Base-by-base conservation (phyloP, 2,888 invertebrate genomes). In the Parelbella ahira region DNA sequence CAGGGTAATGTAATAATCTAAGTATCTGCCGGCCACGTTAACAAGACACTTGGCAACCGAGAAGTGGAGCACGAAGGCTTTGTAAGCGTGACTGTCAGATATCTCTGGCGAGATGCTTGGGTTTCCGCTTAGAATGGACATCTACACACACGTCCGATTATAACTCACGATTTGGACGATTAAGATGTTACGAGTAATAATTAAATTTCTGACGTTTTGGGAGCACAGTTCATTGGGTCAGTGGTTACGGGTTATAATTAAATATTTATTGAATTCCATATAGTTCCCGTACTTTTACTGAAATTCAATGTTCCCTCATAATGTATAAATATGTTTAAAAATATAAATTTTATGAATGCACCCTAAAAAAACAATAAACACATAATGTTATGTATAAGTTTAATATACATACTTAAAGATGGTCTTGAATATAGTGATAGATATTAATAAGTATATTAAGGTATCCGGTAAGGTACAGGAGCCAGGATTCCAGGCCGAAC, bases 1-100 rank as follows among this genome's bases (percentile, higher is more conserved):
- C 67, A 71, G 69, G 71, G 70, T 81, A 83, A 84, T 81, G 72
- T 80, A 76, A 81, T 81, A 84, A 83, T 84, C 80, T 68, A 65
- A 72, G 65, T 63, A 69, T 67, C 68, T 60, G 56, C 60, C 67
- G 65, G 60, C 83, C 80, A 78, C 54, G 60, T 54, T 70, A 72
- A 60, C 55, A 56, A 68, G 80, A 69, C 58, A 71, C 71, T 59
- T 63, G 53, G 50, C 49, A 48, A 48, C 42, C 52, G 48, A 48
- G 46, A 54, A 50, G 49, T 52, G 39, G 47, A 50, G 45, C 51
- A 45, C 53, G 57, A 45, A 48, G 37, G 37, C 51, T 49, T 48
- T 48, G 49, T 48, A 53, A 48, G 48, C 44, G 46, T 45, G 50
- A 51, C 37, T 45, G 12, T 39, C 34, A 27, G 37, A 44, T 36